These are phyloP conservation scores for Crossaster papposus DNA, from an alignment of 53 echinoderm and acorn worm species.

Conservation along the genomic window DNA sequence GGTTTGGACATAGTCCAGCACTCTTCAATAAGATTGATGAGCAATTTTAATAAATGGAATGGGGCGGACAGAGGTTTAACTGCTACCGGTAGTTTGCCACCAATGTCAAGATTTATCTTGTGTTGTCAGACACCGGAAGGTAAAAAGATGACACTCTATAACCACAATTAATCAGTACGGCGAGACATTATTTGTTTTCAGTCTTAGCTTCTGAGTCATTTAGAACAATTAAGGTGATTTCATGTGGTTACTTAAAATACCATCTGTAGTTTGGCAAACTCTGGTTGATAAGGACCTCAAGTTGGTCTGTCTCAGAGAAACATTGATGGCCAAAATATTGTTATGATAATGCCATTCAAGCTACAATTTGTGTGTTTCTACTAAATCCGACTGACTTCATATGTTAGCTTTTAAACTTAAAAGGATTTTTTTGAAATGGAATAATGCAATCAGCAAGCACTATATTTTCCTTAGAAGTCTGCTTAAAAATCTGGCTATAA, in stretches of 20 bases:
- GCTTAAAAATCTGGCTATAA: no score
- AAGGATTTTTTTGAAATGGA: no score
- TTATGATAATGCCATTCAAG: not conserved
- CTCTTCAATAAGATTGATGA: conserved; percentile 6
- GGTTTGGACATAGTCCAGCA: not conserved
- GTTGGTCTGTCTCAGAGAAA: not conserved
- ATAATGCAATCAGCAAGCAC: no score
- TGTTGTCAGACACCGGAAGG: not conserved
- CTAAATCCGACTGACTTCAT: no score
- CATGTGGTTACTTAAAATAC: not conserved
- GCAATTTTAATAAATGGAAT: not conserved
- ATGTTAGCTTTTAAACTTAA: not conserved
- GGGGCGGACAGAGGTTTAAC: not conserved
- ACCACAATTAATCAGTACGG: conserved; percentile 5
- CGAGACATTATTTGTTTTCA: conserved; percentile 7
- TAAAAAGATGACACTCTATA: not conserved
- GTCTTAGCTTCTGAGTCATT: not conserved
- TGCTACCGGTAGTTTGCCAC: not conserved
- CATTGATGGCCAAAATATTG: not conserved
- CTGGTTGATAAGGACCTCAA: not conserved
- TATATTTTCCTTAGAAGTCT: no score
- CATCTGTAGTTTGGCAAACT: not conserved
- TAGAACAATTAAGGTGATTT: not conserved
- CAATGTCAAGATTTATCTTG: not conserved
- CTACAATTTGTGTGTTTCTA: not conserved